Base-by-base conservation (phyloP, 2,888 invertebrate genomes). In the Noctuana brunneofusca region DNA sequence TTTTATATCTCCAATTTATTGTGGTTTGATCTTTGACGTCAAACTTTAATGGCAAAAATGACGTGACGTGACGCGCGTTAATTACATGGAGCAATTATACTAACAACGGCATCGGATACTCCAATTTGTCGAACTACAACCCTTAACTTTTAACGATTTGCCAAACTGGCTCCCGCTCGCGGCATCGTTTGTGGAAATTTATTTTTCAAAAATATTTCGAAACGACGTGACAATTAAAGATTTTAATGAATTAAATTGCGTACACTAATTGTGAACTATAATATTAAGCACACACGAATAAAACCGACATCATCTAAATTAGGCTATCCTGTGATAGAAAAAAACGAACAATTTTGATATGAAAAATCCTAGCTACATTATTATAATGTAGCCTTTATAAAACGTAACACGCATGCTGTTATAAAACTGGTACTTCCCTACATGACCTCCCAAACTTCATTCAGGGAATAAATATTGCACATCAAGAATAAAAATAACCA, bases 51-150 rank as follows among this genome's bases (percentile, higher is more conserved):
- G 54, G 32, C 54, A 62, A 62, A 62, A 62, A 62, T 62, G 54
- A 55, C 54, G 60, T 62, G 60, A 62, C 48, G 41, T 43, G 41
- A 43, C 60, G 60, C 60, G 60, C 54, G 60, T 62, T 62, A 62
- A 62, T 62, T 55, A 62, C 60, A 62, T 55, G 60, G 60, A 62
- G 60, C 60, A 62, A 62, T 62, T 62, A 62, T 62, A 62, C 60
- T 62, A 62, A 62, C 60, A 62, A 62, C 60, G 54, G 54, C 60
- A 62, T 62, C 54, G 60, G 60, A 62, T 62, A 62, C 60, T 62
- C 60, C 60, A 62, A 62, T 62, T 62, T 62, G 60, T 62, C 60
- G 60, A 62, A 54, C 60, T 62, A 54, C 60, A 62, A 62, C 54
- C 60, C 60, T 62, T 53, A 62, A 62, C 60, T 62, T 62, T 62